Evolutionary conservation across 2,888 invertebrate species (phyloP).

Genomic region (Drosophila neonasuta): DNA sequence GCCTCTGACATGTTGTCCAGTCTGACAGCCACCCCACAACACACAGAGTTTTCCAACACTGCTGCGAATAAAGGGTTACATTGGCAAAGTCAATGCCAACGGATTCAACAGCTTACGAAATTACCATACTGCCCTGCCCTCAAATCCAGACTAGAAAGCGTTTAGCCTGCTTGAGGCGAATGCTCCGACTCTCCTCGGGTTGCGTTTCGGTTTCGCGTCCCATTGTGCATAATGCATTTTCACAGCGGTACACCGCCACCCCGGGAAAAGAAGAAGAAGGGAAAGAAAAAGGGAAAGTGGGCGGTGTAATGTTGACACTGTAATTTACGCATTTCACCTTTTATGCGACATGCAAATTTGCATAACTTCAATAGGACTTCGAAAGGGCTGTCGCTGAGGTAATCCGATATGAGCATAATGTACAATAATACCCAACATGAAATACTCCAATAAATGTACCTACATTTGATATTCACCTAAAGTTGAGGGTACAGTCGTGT

Average conservation of each 20-base stretch:
- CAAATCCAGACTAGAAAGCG: constrained; percentile 14
- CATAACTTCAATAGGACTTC: constrained; percentile 50
- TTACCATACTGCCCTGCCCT: constrained; percentile 37
- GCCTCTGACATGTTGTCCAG: constrained; percentile 40
- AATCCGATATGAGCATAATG: constrained; percentile 53
- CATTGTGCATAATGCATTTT: constrained; percentile 69
- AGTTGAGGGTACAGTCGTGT: constrained; percentile 4
- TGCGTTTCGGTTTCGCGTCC: constrained; percentile 50
- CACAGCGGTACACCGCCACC: constrained; percentile 67
- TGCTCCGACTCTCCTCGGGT: constrained; percentile 9
- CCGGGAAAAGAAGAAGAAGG: constrained; percentile 24
- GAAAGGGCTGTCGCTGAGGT: constrained; percentile 59
- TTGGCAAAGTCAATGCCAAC: constrained; percentile 52
- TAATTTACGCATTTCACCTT: constrained; percentile 74
- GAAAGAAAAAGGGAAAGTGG: constrained; percentile 63
- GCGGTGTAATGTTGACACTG: constrained; percentile 76
- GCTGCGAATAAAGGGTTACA: constrained; percentile 49
- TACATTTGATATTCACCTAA: neutral
- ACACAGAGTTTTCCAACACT: constrained; percentile 50
- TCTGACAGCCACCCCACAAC: constrained; percentile 20
- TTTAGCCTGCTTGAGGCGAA: constrained; percentile 25
- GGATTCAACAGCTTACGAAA: constrained; percentile 65
- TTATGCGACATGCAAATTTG: constrained; percentile 55
- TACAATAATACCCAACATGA: constrained; percentile 6
- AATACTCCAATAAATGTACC: constrained; percentile 2